Conservation (phyloP, 1,140 invertebrate genomes). For the Cherax destructor region DNA sequence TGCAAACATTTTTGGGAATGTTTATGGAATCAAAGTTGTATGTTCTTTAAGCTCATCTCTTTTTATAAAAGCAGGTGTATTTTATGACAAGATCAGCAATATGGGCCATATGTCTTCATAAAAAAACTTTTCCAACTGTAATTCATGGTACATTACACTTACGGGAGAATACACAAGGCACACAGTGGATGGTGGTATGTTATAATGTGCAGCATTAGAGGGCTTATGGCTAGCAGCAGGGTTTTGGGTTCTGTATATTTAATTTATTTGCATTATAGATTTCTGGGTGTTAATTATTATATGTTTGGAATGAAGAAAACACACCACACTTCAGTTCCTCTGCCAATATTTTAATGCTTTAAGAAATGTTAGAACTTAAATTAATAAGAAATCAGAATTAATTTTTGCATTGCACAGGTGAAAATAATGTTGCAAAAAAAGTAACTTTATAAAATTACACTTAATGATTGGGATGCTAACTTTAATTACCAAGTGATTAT, state of each 20-base stretch:
- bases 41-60: conserved; percentile 56
- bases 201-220: conserved; percentile 13
- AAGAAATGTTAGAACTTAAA: too few relatives aligned
- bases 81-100: conserved; percentile 55
- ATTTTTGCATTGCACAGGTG: too few relatives aligned
- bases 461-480: too few relatives aligned
- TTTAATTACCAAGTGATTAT: too few relatives aligned
- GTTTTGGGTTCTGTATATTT: neutral
- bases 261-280: neutral
- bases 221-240: conserved; percentile 14
- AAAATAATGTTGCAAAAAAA: too few relatives aligned
- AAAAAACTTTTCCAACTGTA: conserved; percentile 40
- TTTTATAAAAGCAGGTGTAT: conserved; percentile 40
- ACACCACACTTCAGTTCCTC: too few relatives aligned
- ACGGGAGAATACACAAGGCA: conserved; percentile 13
- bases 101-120: conserved; percentile 25
- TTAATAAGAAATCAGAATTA: too few relatives aligned
- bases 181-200: neutral
- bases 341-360: too few relatives aligned
- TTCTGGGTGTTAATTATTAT: neutral
- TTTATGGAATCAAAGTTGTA: conserved; percentile 66
- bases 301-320: too few relatives aligned
- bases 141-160: neutral
- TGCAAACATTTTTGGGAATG: conserved; percentile 64
- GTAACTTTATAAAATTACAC: too few relatives aligned